Base-by-base conservation (phyloP, 2,888 invertebrate genomes). In the Drosophila sordidula region DNA sequence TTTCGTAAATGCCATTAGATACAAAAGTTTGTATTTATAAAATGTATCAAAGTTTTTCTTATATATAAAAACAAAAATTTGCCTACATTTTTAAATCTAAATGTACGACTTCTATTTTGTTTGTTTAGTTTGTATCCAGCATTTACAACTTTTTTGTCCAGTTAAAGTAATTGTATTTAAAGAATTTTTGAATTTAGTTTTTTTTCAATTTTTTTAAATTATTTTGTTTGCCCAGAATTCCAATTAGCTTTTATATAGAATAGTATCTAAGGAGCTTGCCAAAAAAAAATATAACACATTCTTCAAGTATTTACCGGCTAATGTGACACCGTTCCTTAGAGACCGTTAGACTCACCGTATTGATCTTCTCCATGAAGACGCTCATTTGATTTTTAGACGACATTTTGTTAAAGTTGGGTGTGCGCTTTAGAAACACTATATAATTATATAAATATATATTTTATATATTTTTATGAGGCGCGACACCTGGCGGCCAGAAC, bases 311-410 rank as follows among this genome's bases (percentile, higher is more conserved):
- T 12, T n/a, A 25, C 57, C 57, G 57, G 57, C 32, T 41, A 2
- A 22, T 22, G 14, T 22, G 55, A 29, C 22, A 18, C 12, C 14
- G 6, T 44, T 14, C 18, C 12, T 44, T 29, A 14, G 12, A 9
- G 4, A 3, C 11, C n/a, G 4, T 38, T 34, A 0, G 39, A 94
- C 95, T 93, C 93, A 95, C 95, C 95, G 95, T 94, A 93, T 95
- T 95, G 90, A 95, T 94, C 93, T 95, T 95, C 92, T 95, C 95
- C 93, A 95, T 94, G 90, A 95, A 93, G 89, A 95, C 95, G 81
- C 93, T 93, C 89, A 95, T 94, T 91, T 95, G 95, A 88, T 95
- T 95, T 93, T 94, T 95, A 91, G 94, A 94, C 93, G 95, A 95
- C 95, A 95, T 94, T 82, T 80, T 90, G 58, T 9, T 38, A n/a